Conservation (phyloP, 2,113 vertebrate genomes). For the Hystrix brachyura region DNA sequence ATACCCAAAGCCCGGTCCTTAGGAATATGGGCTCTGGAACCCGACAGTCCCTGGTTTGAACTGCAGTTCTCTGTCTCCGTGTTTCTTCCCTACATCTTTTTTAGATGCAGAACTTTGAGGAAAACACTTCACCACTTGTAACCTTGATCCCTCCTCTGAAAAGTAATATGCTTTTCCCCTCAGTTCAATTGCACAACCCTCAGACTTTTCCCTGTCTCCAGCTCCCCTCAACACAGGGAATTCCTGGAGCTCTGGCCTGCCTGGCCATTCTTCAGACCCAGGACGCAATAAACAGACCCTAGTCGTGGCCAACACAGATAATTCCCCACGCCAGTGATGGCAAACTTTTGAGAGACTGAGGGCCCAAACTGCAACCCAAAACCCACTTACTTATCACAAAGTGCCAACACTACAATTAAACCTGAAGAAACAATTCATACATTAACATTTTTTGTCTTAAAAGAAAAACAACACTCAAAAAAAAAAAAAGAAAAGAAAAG, state of each 20-base stretch:
- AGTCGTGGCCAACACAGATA: neutral
- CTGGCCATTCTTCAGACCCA: neutral
- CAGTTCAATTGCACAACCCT: neutral
- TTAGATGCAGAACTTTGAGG: neutral
- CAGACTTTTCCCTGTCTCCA: neutral
- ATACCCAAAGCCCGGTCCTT: neutral
- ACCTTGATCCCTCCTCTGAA: neutral
- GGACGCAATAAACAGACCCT: neutral
- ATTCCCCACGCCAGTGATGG: neutral
- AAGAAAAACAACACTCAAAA: neutral
- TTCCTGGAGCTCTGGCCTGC: neutral
- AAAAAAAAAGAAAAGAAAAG: neutral
- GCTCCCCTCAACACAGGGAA: neutral
- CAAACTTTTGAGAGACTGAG: neutral
- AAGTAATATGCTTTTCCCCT: constrained; percentile 2
- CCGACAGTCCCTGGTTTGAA: neutral
- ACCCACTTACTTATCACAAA: neutral
- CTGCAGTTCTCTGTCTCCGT: neutral
- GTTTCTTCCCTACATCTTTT: neutral
- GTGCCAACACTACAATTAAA: neutral
- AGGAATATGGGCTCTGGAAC: neutral
- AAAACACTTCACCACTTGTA: neutral
- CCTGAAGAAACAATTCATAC: neutral
- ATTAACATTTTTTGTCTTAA: neutral
- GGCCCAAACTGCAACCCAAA: neutral